Evolutionary conservation across 2,888 invertebrate genomes (phyloP).

Genomic region (Erannis defoliaria): DNA sequence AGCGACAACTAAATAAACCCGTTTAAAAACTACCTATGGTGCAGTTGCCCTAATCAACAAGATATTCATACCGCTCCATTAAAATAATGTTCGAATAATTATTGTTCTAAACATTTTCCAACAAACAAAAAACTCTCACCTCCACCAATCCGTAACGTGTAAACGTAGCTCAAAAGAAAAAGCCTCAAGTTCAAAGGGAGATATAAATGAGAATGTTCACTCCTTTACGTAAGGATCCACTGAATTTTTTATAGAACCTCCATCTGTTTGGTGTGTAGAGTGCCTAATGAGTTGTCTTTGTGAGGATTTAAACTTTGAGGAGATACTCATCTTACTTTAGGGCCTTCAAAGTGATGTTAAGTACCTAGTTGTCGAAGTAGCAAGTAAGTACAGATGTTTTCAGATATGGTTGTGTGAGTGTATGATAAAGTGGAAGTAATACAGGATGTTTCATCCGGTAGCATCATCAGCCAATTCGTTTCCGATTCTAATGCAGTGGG

Average conservation of each 20-base stretch:
- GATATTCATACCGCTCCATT: neutral
- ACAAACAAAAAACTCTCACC: constrained; percentile 15
- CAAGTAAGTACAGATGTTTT: neutral
- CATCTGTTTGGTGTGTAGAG: constrained; percentile 67
- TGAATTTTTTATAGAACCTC: constrained; percentile 70
- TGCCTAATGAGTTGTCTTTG: constrained; percentile 73
- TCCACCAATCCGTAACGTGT: constrained; percentile 42
- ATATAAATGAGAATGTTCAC: constrained; percentile 64
- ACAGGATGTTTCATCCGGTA: neutral
- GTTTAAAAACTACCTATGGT: neutral
- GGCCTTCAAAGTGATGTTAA: constrained; percentile 41
- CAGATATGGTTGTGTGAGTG: neutral
- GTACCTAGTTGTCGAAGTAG: neutral
- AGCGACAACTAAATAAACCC: too few relatives aligned
- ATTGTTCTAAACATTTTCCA: constrained; percentile 6
- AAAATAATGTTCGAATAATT: neutral
- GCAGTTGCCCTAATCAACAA: neutral
- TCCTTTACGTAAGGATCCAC: constrained; percentile 62
- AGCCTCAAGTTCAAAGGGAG: constrained; percentile 71
- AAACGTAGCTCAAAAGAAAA: constrained; percentile 62
- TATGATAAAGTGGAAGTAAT: neutral
- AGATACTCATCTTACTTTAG: constrained; percentile 56
- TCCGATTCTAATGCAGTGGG: too few relatives aligned
- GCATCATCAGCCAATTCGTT: too few relatives aligned
- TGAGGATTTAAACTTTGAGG: constrained; percentile 64